phyloP scores from a whole-genome alignment of 2,797 vertebrate genomes.

The Coregonus suidteri region DNA sequence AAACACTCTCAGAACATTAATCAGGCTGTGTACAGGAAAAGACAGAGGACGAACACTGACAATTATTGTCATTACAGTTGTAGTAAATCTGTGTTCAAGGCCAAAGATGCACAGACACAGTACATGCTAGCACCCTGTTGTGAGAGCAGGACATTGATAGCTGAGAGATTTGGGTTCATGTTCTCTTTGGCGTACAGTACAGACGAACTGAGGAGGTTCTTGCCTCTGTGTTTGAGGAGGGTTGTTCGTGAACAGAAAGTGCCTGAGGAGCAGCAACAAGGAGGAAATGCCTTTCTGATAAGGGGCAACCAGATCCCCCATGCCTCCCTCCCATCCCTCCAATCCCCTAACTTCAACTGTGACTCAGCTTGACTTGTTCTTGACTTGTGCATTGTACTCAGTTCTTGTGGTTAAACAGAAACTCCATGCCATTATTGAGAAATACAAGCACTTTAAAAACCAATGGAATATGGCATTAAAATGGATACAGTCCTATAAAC shows the following conservation, averaged over 20 bases:
- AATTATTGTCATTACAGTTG: neutral
- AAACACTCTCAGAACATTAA: neutral
- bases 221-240: slow-evolving; percentile 35
- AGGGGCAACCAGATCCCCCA: slow-evolving; percentile 51
- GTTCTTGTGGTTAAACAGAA: neutral
- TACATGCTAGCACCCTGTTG: neutral
- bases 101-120: neutral
- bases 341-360: slow-evolving; percentile 21
- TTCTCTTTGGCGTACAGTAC: neutral
- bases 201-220: slow-evolving; percentile 2
- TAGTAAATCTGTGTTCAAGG: slow-evolving; percentile 1
- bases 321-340: slow-evolving; percentile 32
- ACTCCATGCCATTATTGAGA: neutral
- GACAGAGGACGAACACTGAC: slow-evolving; percentile 1
- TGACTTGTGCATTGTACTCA: slow-evolving; percentile 5
- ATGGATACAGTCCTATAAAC: too few relatives aligned
- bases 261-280: slow-evolving; percentile 41
- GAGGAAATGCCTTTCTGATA: slow-evolving; percentile 78
- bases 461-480: too few relatives aligned
- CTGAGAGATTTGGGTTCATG: neutral
- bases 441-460: too few relatives aligned
- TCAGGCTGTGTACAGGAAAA: neutral
- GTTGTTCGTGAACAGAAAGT: slow-evolving; percentile 63
- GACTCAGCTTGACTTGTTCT: neutral
- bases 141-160: neutral